Evolutionary conservation across 2,888 invertebrate species (phyloP), one percentile per base, ranked within the genome.

Genomic region (Pseudococcus jackbeardsleyi): DNA sequence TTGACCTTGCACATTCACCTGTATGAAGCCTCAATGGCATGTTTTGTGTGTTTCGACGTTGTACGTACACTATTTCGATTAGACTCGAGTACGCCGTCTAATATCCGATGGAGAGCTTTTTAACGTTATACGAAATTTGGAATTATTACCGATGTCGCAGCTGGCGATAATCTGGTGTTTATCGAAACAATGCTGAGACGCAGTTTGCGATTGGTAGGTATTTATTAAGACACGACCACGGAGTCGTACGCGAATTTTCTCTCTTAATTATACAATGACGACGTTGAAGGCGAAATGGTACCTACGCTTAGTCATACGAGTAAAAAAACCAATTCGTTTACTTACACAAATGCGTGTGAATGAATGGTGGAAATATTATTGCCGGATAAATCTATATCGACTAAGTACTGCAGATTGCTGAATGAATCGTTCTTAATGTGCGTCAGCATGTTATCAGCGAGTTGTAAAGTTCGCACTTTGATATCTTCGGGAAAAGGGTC

Each of bases 331-430:
- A 72, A 19, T 59, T 19, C 17, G 1, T 72, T 42, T 82, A 89
- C 90, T 94, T 92, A 95, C 95, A 93, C 92, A 91, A 95, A 95
- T 1, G 94, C 92, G 90, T 95, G 94, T 0, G 94, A 93, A 91
- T 95, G 94, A 19, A 95, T 92, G 89, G 92, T 93, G 87, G 92
- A 93, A 89, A 95, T 95, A 88, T 92, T 92, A 91, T 95, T 95
- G 12, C 93, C 93, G 0, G 95, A 95, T 90, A 95, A 93, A 91
- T 95, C 95, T 11, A 95, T 93, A 90, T 95, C 95, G 89, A 95
- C 93, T 77, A 95, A 92, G 91, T 95, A 95, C 90, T 94, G 93
- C 89, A 95, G 92, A 0, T 94, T 94, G 88, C 93, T 93, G 90
- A 95, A 95, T 8, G 94, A 93, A 42, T 94, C 93, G 90, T 92